Evolutionary conservation across 2,797 vertebrate species (phyloP).

Genomic region (Alectoris magna): DNA sequence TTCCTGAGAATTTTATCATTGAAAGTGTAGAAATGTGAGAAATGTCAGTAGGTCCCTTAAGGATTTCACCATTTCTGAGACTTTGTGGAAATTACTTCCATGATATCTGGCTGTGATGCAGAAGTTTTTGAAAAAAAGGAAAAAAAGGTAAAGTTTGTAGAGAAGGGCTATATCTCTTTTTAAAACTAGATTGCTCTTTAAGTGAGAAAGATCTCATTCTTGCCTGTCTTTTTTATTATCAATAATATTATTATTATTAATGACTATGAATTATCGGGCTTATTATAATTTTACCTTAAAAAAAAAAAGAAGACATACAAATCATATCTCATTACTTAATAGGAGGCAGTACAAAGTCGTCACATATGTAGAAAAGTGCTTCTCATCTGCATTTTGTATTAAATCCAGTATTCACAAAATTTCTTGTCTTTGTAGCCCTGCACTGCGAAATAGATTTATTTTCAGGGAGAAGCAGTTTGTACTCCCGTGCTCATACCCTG

Average conservation of each 20-base stretch:
- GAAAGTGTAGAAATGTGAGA: rapidly evolving
- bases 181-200: neutral
- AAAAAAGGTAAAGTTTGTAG: neutral
- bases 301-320: neutral
- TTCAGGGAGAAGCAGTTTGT: neutral
- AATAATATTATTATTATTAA: neutral
- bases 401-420: neutral
- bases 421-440: neutral
- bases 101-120: neutral
- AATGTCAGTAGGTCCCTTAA: neutral
- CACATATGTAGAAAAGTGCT: neutral
- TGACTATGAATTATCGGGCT: neutral
- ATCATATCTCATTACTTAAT: neutral
- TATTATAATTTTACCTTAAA: neutral
- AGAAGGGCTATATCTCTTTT: neutral
- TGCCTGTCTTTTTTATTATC: neutral
- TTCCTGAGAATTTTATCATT: neutral
- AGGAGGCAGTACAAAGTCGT: neutral
- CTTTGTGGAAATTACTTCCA: neutral
- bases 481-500: neutral
- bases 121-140: neutral
- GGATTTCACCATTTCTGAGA: neutral
- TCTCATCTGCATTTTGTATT: neutral
- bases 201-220: neutral
- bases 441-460: neutral